Base-by-base conservation (phyloP, 2,113 vertebrate species). In the Chloebia gouldiae region DNA sequence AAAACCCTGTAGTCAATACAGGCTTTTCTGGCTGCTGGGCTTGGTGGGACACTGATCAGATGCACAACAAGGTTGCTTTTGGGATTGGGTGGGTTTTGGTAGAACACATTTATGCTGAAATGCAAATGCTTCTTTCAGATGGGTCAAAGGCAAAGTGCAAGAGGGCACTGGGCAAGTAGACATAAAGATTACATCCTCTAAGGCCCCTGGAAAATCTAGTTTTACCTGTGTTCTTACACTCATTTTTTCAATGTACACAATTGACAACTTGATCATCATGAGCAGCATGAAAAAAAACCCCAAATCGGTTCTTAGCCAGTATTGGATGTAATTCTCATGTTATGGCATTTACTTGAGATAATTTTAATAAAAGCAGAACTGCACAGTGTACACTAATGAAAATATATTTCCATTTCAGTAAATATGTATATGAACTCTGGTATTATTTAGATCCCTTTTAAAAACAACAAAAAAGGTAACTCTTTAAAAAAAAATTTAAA, bases 1-100 rank as follows among this genome's bases (percentile, higher is more conserved):
- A 87, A 93, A 95, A 59, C 53, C 45, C 40, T 65, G 57, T 49
- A 51, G 91, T 91, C 87, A 60, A 85, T 93, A 89, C 53, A 87
- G 78, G 44, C 35, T 81, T 89, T 87, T 44, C 33, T n/a, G 39
- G 54, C 87, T 89, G 70, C 83, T 76, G 86, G 76, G 51, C 57
- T 94, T 86, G 50, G 37, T 71, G 76, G 65, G 33, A 33, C 60
- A 66, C 51, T 61, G 66, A 45, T 75, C 56, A 68, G 82, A 33
- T 39, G 59, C 68, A 81, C 57, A 81, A 16, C 0, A 1, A 68
- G 50, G 31, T 56, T 95, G 40, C 40, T 72, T 1, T 19, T 56
- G 31, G 81, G 37, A 9, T 24, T 81, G 56, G 77, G 20, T 91
- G 49, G 7, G 15, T 79, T 92, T 71, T 61, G 70, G 47, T 31